Evolutionary conservation across 2,113 vertebrate species (phyloP).

Genomic region (Xiphophorus maculatus): DNA sequence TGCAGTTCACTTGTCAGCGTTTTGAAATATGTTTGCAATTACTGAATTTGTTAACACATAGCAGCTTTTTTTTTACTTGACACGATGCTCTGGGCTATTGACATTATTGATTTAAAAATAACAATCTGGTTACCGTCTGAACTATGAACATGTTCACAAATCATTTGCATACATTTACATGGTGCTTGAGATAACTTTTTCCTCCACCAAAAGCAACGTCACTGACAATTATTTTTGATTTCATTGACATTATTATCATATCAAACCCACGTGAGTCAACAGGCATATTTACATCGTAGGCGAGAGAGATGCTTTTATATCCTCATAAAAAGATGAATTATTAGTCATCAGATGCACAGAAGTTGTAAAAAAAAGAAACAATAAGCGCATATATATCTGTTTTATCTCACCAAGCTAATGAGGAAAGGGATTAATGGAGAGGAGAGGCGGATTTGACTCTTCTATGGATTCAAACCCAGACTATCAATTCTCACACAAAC

Average conservation of each 20-base stretch:
- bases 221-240: conserved; percentile 60
- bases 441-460: conserved; percentile 29
- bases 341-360: conserved; percentile 25
- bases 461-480: conserved; percentile 35
- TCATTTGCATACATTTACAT: conserved; percentile 67
- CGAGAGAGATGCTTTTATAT: conserved; percentile 25
- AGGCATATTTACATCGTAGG: conserved; percentile 42
- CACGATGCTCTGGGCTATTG: conserved; percentile 70
- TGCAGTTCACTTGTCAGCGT: conserved; percentile 66
- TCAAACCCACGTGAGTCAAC: conserved; percentile 39
- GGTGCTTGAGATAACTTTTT: conserved; percentile 27
- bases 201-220: conserved; percentile 42
- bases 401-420: conserved; percentile 41
- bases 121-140: conserved; percentile 57
- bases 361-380: conserved; percentile 33
- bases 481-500: conserved; percentile 36
- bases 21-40: conserved; percentile 78
- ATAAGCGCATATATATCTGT: conserved; percentile 18
- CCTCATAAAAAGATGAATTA: conserved; percentile 37
- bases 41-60: conserved; percentile 74
- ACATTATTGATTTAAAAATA: conserved; percentile 77
- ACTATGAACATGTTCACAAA: conserved; percentile 63
- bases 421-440: conserved; percentile 40
- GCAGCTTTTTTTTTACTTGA: conserved; percentile 67
- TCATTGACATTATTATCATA: conserved; percentile 57